Conservation (phyloP, 2,113 vertebrate species). For the Plecturocebus donacophilus region DNA sequence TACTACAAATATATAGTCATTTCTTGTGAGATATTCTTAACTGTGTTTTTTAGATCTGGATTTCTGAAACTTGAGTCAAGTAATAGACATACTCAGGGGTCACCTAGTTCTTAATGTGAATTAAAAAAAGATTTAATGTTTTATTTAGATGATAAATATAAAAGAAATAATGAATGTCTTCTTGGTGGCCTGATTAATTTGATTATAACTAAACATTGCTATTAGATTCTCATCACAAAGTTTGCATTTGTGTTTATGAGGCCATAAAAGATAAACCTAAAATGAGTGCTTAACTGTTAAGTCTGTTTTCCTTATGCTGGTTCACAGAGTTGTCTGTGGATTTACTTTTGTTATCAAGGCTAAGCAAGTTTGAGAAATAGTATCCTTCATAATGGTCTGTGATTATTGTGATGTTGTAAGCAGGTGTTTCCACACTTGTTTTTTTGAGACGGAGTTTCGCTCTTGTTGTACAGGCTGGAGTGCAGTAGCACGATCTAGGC, state of each 20-base stretch:
- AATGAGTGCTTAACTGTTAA: neutral
- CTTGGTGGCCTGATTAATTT: neutral
- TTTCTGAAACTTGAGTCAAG: slow-evolving; percentile 23
- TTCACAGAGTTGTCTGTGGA: neutral
- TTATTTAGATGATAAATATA: slow-evolving; percentile 5
- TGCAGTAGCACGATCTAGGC: no score
- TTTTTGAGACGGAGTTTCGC: no score
- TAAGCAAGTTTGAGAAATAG: slow-evolving; percentile 28
- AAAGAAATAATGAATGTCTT: slow-evolving; percentile 12
- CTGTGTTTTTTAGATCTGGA: neutral
- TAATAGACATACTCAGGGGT: neutral
- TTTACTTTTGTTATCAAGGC: slow-evolving; percentile 29
- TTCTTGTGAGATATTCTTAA: neutral
- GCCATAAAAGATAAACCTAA: neutral
- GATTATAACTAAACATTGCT: neutral
- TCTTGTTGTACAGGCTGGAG: no score
- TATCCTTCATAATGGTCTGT: neutral
- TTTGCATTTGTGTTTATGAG: slow-evolving; percentile 37
- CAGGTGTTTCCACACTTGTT: neutral
- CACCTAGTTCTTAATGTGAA: neutral
- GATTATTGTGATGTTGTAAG: neutral
- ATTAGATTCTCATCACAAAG: neutral
- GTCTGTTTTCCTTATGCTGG: neutral
- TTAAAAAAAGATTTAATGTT: neutral
- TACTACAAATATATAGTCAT: neutral